Base-by-base conservation (phyloP, 1,140 invertebrate genomes). In the Mactra quadrangularis region DNA sequence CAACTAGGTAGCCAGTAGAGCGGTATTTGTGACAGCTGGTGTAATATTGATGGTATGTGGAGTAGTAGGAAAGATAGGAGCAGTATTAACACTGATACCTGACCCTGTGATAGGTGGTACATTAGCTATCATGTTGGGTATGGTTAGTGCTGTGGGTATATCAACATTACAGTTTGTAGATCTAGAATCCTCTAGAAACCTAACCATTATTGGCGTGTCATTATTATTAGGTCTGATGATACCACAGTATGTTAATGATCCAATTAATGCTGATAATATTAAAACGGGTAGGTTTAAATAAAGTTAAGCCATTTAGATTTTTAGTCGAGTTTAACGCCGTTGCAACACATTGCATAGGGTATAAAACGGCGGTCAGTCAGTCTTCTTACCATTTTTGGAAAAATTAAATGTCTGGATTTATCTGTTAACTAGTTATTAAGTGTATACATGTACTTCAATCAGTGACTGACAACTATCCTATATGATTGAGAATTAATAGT, bases 141-240 rank as follows among this genome's bases (percentile, higher is more conserved):
- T 90, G 83, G 88, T 90, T n/a, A 59, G 84, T 3, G 84, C 86
- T 1, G 85, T 90, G 1, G 90, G 89, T 38, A 92, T 97, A 0
- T 97, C 97, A 0, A 96, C 96, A 13, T 93, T 97, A 17, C 96
- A 97, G 88, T 97, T 96, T 88, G 95, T 97, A 27, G 94, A 97
- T 87, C 91, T 98, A 57, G 96, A 96, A 89, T 97, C 96, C 13
- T 94, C 96, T n/a, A 83, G 93, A 68, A 97, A 98, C 93, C 92
- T 97, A 4, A 97, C 97, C 89, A 96, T 97, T 68, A 94, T 97
- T 17, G 97, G 97, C 17, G 95, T 97, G 85, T 97, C 96, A 13
- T 94, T 97, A 52, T 97, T 97, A 90, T 96, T 97, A 84, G 96
- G 96, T 13, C 89, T 97, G 92, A 94, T 96, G 11, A 89, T 97